Evolutionary conservation across 2,888 invertebrate genomes (phyloP), one percentile per base, ranked within the genome.

Genomic region (Endomychus coccineus): DNA sequence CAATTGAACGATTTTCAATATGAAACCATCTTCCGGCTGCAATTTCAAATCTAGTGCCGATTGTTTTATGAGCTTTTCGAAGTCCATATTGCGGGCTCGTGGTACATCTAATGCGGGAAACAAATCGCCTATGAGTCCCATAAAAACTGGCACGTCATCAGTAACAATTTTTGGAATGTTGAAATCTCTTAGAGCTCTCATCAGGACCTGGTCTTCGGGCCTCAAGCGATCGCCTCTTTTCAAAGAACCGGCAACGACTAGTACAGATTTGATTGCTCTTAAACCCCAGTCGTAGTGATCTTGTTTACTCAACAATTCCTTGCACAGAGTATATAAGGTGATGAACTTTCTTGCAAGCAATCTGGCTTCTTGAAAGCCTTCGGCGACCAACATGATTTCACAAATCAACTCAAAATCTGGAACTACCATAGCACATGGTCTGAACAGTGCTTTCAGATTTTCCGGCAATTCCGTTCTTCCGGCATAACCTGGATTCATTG

Each of bases 251-350:
- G 94, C 94, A 6, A 95, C 92, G 2, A 94, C 92, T 34, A 95
- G 69, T 28, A 95, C 92, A 34, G 94, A 94, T 63, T 95, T 95
- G 52, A 95, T 94, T 34, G 95, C 95, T 50, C 95, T 70, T 34
- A 95, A 70, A 19, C 95, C 95, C 94, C 94, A 91, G 71, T 95
- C 95, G 59, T 95, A 95, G 64, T 95, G 95, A 62, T 95, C 94
- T 65, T 92, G 87, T 60, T 92, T 92, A 28, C 92, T 94, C 2
- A 95, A 69, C 48, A 94, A 67, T 62, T 95, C 94, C 47, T 78
- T 78, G 60, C 94, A 94, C 44, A 95, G 69, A 3, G 84, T 88
- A 65, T 94, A 92, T 7, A 94, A 71, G 0, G 94, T 92, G 59
- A 95, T 90, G 64, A 95, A 94, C 69, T 95, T 95, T 45, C 91